Conservation (phyloP, 2,797 vertebrate species). For the Ficedula albicollis region DNA sequence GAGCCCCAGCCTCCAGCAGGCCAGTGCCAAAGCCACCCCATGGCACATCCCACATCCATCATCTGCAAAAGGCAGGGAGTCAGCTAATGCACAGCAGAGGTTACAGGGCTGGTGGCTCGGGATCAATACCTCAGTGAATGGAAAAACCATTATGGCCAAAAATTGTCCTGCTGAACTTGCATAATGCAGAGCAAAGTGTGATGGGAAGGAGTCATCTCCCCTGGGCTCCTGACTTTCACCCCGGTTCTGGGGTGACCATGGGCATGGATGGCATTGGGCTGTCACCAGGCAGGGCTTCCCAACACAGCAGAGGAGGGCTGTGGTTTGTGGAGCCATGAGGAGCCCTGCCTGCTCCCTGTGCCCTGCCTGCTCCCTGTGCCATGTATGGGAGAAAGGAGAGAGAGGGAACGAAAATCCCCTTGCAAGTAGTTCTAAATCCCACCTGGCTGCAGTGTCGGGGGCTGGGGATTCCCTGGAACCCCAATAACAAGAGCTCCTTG, state of each 20-base stretch:
- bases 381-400: not conserved
- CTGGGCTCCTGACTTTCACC: not conserved
- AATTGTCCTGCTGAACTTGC: not conserved
- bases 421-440: not conserved
- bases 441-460: not conserved
- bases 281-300: not conserved
- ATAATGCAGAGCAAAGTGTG: not conserved
- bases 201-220: not conserved
- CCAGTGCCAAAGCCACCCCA: not conserved
- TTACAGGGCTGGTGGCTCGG: fast-evolving
- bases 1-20: not conserved
- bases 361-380: not conserved
- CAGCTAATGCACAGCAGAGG: not conserved
- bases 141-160: not conserved
- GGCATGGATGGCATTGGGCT: fast-evolving
- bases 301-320: not conserved
- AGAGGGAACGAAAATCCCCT: not conserved
- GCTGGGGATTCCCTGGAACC: not conserved
- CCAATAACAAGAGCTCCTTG: not conserved
- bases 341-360: not conserved
- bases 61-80: not conserved
- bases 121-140: not conserved
- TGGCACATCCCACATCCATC: not conserved
- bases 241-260: fast-evolving
- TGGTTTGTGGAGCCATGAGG: not conserved